A percentile compares a stretch with the other conserved stretches of the same genome.
Evolutionary conservation across 2,113 vertebrate species (phyloP).

Genomic region (Archocentrus centrarchus): DNA sequence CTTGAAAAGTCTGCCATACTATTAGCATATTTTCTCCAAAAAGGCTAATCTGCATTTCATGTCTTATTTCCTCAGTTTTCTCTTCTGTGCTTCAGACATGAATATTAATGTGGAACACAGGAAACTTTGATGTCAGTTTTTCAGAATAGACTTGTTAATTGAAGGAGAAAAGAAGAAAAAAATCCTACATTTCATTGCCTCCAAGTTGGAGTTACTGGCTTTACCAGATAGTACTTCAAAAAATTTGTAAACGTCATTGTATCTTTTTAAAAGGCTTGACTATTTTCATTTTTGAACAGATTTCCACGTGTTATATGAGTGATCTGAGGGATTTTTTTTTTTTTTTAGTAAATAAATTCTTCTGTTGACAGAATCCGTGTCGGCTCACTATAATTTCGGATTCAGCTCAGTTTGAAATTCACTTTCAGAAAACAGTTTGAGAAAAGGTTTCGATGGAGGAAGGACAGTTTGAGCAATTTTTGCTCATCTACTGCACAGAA

Average conservation of each 20-base stretch:
- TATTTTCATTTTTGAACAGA: conserved; percentile 49
- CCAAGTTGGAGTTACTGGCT: conserved; percentile 30
- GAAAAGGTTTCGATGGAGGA: conserved; percentile 42
- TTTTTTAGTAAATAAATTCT: conserved; percentile 69
- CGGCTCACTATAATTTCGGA: conserved; percentile 16
- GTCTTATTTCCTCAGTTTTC: conserved; percentile 59
- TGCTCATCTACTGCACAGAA: conserved; percentile 50
- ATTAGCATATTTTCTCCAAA: conserved; percentile 70
- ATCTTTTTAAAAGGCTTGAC: conserved; percentile 45
- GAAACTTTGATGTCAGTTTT: conserved; percentile 69
- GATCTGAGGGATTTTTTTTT: conserved; percentile 30
- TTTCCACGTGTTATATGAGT: conserved; percentile 45
- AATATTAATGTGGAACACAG: conserved; percentile 72
- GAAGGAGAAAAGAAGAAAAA: not conserved
- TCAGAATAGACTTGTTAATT: conserved; percentile 59
- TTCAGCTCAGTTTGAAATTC: conserved; percentile 30
- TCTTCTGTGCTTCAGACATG: conserved; percentile 59
- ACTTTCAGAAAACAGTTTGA: conserved; percentile 11
- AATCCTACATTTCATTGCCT: conserved; percentile 21
- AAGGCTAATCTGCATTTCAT: conserved; percentile 71
- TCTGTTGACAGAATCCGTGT: conserved; percentile 51
- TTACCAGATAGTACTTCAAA: conserved; percentile 27
- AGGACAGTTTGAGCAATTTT: conserved; percentile 53
- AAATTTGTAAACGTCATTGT: conserved; percentile 21
- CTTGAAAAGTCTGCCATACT: conserved; percentile 45